A percentile compares a stretch with the other conserved stretches of the same genome.
These are phyloP conservation scores for Seira sanloemensis DNA, from an alignment of 2,888 invertebrate species.

Conservation along the genomic window DNA sequence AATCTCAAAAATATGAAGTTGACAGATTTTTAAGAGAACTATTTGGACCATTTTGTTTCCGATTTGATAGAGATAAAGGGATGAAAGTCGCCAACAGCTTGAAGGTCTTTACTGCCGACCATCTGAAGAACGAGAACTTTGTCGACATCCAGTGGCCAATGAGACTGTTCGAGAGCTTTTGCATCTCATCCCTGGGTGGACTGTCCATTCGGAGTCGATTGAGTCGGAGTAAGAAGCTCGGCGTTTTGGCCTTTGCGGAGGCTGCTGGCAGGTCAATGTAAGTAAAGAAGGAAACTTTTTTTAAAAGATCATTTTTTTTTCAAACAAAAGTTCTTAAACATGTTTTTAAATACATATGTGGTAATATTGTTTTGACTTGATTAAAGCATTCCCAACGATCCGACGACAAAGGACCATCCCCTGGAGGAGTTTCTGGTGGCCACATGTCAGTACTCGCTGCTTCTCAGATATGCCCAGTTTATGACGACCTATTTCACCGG, in stretches of 20 bases:
- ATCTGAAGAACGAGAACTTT: conserved; percentile 66
- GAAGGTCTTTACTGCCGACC: conserved; percentile 67
- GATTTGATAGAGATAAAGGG: conserved; percentile 68
- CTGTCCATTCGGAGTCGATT: conserved; percentile 66
- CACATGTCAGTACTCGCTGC: conserved; percentile 68
- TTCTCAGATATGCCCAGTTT: conserved; percentile 67
- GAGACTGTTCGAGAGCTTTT: conserved; percentile 71
- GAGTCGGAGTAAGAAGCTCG: conserved; percentile 55
- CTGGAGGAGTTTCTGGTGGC: conserved; percentile 72
- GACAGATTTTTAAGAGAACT: too few relatives aligned
- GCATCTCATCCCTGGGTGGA: conserved; percentile 67
- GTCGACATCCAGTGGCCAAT: conserved; percentile 66
- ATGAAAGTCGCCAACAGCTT: conserved; percentile 70
- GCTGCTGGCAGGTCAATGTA: conserved; percentile 70
- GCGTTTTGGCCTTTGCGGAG: conserved; percentile 68
- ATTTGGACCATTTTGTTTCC: too few relatives aligned
- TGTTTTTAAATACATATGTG: too few relatives aligned
- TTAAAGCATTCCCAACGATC: conserved; percentile 66
- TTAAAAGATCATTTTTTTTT: too few relatives aligned
- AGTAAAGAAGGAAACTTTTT: too few relatives aligned
- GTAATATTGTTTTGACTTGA: conserved; percentile 41
- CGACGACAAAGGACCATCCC: conserved; percentile 65
- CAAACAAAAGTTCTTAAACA: too few relatives aligned
- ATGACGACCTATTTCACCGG: conserved; percentile 65
- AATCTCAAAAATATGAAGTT: too few relatives aligned